Evolutionary conservation across 37 sponge, comb jelly and placozoan genomes (phyloP), one percentile per base, ranked within the genome.

Genomic region (Agelas oroides): DNA sequence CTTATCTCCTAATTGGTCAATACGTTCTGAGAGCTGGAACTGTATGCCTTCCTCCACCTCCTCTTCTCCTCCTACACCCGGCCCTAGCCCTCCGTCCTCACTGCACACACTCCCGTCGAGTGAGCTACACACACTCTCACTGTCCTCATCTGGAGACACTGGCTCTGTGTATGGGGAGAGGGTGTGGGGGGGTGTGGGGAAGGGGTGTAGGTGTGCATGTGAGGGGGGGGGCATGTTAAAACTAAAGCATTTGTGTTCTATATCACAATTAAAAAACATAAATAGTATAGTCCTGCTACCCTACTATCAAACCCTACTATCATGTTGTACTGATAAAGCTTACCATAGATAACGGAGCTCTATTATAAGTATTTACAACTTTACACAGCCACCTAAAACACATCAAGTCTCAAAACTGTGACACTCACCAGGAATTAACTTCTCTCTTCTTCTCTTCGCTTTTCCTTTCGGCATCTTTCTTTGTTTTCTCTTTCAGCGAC

Each of bases 71-170:
- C 69, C 78, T n/a, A 75, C 74, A 21, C 40, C 60, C 16, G 36
- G 2, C 37, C 71, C 52, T 41, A 56, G 24, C 28, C 21, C 62
- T 37, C 84, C 84, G 0, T 81, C 86, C 53, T 91, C 91, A 82
- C 86, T 81, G 24, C 61, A 12, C 38, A 81, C 65, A 70, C 86
- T 86, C 20, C 73, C 75, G 62, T 84, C 85, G 38, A 69, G 61
- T n/a, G 91, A 91, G 58, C 91, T 91, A 76, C 76, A 60, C 37
- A 91, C 86, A 69, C 91, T 91, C 62, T 81, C 86, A 59, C 77
- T 86, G 70, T 90, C 91, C 56, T 90, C 91, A 66, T 86, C 91
- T 0, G 77, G 78, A 19, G 80, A 74, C 21, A 53, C 73, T 19
- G 86, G 71, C 63, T 86, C 77, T 59, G 52, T 0, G 46, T 3